Evolutionary conservation across 30 jellyfish, hydroid and myxozoan genomes (phyloP).

Genomic region (Kudoa iwatai): DNA sequence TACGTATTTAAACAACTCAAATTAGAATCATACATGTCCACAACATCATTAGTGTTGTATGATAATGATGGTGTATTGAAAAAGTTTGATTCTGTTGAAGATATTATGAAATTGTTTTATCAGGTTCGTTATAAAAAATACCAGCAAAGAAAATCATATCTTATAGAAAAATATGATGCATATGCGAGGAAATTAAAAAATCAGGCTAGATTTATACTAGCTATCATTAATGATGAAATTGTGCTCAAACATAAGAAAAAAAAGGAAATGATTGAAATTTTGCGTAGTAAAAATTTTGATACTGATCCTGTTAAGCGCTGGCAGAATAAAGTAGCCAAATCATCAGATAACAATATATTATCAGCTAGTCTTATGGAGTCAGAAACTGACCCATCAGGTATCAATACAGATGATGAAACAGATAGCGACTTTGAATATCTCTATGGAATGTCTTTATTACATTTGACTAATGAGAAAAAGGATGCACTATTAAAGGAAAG

Average conservation of each 20-base stretch:
- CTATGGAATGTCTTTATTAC: not conserved
- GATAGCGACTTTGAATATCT: not conserved
- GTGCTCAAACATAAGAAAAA: constrained; percentile 10
- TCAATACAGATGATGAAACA: not conserved
- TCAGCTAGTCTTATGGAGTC: not conserved
- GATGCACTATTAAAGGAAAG: not conserved
- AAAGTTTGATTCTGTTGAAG: constrained; percentile 22
- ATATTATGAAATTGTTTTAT: constrained; percentile 20
- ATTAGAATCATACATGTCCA: not conserved
- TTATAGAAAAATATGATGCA: constrained; percentile 36
- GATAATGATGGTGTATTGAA: constrained; percentile 35
- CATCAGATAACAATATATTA: too few relatives aligned
- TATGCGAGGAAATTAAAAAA: constrained; percentile 27
- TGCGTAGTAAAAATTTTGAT: constrained; percentile 13
- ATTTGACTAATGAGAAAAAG: not conserved
- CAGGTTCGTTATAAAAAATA: constrained; percentile 25
- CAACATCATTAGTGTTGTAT: constrained; percentile 6
- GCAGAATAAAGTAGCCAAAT: too few relatives aligned
- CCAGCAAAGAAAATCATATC: constrained; percentile 22
- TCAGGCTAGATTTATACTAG: constrained; percentile 69
- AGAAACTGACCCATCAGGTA: not conserved
- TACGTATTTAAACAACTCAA: not conserved
- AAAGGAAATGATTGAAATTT: constrained; percentile 17
- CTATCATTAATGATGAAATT: constrained; percentile 35
- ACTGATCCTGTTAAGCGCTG: constrained; percentile 71